These are phyloP conservation scores for Ceratothoa steindachneri DNA, from an alignment of 2,888 invertebrate genomes.

Conservation along the genomic window DNA sequence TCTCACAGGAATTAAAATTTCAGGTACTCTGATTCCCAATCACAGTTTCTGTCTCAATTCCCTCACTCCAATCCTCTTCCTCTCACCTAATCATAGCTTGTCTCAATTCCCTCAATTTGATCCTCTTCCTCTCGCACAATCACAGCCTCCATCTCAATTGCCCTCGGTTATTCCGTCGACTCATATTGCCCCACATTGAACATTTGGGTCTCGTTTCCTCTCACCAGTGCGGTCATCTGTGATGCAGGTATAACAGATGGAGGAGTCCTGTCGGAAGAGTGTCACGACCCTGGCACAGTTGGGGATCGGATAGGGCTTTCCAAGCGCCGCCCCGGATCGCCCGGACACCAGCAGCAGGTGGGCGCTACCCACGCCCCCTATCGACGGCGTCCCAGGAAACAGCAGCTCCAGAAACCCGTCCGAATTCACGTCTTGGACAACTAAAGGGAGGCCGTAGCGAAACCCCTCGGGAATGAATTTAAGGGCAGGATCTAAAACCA, in stretches of 20 bases:
- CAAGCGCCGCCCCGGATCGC: conserved; percentile 64
- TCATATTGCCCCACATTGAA: no score
- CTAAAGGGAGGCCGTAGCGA: not conserved
- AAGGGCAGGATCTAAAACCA: not conserved
- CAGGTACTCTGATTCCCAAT: no score
- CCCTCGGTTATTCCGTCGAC: no score
- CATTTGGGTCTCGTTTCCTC: no score
- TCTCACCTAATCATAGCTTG: no score
- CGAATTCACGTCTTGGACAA: not conserved
- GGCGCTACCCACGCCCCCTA: conserved; percentile 55
- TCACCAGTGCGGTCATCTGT: not conserved
- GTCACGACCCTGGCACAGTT: not conserved
- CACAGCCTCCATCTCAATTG: no score
- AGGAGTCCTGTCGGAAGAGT: not conserved
- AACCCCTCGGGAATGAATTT: not conserved
- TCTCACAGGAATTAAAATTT: no score
- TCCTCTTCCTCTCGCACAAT: no score
- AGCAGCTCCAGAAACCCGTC: not conserved
- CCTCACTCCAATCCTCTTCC: no score
- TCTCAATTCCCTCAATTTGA: no score
- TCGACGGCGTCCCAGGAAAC: not conserved
- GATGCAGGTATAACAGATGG: not conserved
- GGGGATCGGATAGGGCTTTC: conserved; percentile 58
- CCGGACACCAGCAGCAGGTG: conserved; percentile 68
- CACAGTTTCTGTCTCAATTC: no score